Conservation (phyloP, 1,140 invertebrate genomes). For the Cyphomyrmex costatus region DNA sequence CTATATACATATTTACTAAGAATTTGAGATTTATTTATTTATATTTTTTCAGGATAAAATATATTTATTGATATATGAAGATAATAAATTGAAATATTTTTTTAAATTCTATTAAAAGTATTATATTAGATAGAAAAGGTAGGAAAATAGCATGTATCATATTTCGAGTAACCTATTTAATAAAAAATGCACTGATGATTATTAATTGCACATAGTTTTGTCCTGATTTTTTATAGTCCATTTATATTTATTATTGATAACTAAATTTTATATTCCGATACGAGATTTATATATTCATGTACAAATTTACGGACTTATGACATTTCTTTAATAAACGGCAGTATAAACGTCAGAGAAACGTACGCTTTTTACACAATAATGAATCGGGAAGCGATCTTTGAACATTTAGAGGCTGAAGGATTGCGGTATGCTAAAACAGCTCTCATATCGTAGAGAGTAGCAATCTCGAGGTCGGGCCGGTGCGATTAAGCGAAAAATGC, state of each 20-base stretch:
- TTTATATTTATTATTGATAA: neutral
- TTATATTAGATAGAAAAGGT: too few species aligned
- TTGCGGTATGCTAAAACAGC: conserved; percentile 11
- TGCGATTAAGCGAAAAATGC: conserved; percentile 59
- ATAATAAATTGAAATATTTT: neutral
- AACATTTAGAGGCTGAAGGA: conserved; percentile 13
- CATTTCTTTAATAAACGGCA: neutral
- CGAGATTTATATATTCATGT: neutral
- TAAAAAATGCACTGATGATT: neutral
- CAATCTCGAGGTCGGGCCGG: conserved; percentile 39
- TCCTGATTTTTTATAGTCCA: neutral
- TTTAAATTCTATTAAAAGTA: too few species aligned
- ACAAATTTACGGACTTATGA: neutral
- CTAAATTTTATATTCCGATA: neutral
- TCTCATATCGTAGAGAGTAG: conserved; percentile 43
- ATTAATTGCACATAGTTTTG: conserved; percentile 5
- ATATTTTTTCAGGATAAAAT: neutral
- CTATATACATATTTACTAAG: neutral
- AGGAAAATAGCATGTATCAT: neutral
- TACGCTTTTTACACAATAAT: conserved; percentile 16
- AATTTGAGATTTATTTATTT: neutral
- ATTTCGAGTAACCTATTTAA: conserved; percentile 1
- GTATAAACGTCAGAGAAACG: neutral
- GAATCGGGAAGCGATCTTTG: conserved; percentile 28
- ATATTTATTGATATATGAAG: neutral